phyloP scores from a whole-genome alignment of 2,888 invertebrate species.

The Torymus aiolomorphi region DNA sequence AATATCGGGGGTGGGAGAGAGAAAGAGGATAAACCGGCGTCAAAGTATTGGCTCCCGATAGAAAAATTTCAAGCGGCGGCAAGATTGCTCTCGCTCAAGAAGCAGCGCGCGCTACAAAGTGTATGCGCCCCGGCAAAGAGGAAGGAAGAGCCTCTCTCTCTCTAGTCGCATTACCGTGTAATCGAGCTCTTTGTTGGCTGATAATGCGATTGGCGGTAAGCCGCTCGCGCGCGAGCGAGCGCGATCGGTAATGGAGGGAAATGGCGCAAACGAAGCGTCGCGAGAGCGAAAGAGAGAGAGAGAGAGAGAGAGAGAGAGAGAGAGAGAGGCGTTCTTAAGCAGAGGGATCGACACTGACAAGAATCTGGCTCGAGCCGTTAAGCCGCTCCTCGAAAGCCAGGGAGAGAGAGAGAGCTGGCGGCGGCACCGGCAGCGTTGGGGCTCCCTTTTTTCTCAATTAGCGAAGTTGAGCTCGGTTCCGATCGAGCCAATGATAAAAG shows the following conservation, averaged over 20 bases:
- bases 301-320: background rate
- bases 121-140: background rate
- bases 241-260: conserved; percentile 62
- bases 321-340: conserved; percentile 47
- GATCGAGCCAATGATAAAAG: conserved; percentile 61
- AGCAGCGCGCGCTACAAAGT: conserved; percentile 2
- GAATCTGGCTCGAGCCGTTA: conserved; percentile 64
- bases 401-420: conserved; percentile 51
- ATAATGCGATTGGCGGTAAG: conserved; percentile 61
- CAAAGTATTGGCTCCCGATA: conserved; percentile 16
- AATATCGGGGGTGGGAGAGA: conserved; percentile 7
- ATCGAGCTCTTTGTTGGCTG: conserved; percentile 58
- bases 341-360: conserved; percentile 60
- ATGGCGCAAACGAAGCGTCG: conserved; percentile 62
- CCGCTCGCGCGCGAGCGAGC: conserved; percentile 49
- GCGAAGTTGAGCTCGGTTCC: conserved; percentile 61
- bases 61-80: background rate
- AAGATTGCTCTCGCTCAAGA: background rate
- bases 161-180: conserved; percentile 51
- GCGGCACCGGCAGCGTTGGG: background rate
- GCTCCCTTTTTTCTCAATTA: conserved; percentile 63
- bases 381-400: conserved; percentile 60
- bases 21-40: conserved; percentile 7
- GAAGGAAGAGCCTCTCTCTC: background rate
- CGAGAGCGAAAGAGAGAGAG: conserved; percentile 10